phyloP scores from a whole-genome alignment of 2,113 vertebrate species.

The Ploceus nigricollis region DNA sequence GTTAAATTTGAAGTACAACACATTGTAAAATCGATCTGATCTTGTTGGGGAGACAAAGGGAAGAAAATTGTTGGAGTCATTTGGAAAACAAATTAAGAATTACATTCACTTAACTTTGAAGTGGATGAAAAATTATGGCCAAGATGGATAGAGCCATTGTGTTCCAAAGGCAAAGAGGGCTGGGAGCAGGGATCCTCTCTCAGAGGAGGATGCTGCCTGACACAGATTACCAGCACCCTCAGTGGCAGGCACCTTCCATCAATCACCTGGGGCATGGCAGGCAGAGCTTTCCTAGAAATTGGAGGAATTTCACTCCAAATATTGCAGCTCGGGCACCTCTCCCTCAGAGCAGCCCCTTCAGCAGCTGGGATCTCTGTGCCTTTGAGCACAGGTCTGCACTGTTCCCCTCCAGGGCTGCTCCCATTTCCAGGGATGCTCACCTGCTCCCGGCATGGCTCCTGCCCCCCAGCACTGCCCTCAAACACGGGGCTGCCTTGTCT shows the following conservation, averaged over 20 bases:
- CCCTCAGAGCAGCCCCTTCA: neutral
- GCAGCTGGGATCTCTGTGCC: neutral
- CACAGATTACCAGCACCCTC: neutral
- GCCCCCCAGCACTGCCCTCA: neutral
- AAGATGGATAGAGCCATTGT: neutral
- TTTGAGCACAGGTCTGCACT: accelerated
- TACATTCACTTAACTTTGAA: conserved; percentile 42
- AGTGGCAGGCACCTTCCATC: neutral
- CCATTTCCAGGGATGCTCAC: neutral
- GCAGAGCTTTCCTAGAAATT: neutral
- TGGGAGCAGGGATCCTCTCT: neutral
- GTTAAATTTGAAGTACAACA: conserved; percentile 60
- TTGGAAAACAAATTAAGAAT: conserved; percentile 53
- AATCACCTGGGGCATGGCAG: neutral
- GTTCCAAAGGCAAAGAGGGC: neutral
- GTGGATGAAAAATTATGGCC: neutral
- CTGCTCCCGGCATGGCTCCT: neutral
- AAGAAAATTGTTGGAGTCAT: conserved; percentile 39
- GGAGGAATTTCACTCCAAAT: neutral
- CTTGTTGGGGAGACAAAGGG: conserved; percentile 25
- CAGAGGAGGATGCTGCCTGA: neutral
- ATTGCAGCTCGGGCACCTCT: accelerated
- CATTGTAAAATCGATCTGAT: conserved; percentile 40
- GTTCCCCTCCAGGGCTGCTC: neutral
- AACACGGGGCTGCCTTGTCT: accelerated